Base-by-base conservation (phyloP, 2,113 vertebrate species). In the Neoarius graeffei region DNA sequence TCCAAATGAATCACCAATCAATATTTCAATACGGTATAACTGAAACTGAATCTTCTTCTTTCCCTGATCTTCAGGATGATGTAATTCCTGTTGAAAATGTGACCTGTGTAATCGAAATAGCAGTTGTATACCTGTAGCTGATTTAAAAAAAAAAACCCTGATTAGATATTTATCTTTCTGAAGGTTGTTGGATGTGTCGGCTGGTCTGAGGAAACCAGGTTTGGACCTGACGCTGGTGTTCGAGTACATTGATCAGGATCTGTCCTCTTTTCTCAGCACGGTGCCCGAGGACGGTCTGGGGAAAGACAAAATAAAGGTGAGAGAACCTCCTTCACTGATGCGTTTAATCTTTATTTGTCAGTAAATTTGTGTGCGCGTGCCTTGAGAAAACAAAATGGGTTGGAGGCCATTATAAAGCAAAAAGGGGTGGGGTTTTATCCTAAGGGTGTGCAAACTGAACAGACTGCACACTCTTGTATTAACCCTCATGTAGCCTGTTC, bases 221-320 rank as follows among this genome's bases (percentile, higher is more conserved):
- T 81, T 95, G 91, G 94, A 95, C 88, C 90, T 96, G 88, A 95
- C 91, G 0, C 85, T 96, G 88, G 95, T 95, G 87, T 89, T 96
- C 90, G 95, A 96, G 71, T 96, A 94, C 89, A 93, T 96, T 3
- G 95, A 96, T 89, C 96, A 95, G 89, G 96, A 96, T 86, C 90
- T 96, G 89, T 92, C 93, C 66, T 90, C 94, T 3, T 95, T 92
- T 90, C 91, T 96, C 52, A 92, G 93, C 0, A 93, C 90, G 79
- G 94, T 64, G 27, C 92, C 93, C 35, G 71, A 91, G 9, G 84
- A 92, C 69, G 94, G 94, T 77, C 91, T 96, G 71, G 89, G 91
- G 83, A 66, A 17, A 5, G 91, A 93, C 56, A 87, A 86, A 30
- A 93, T 95, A 13, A 94, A 94, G 94, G 96, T 96, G 66, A 62